phyloP scores from a whole-genome alignment of 2,797 vertebrate species.

The Halcyon smyrnensis region DNA sequence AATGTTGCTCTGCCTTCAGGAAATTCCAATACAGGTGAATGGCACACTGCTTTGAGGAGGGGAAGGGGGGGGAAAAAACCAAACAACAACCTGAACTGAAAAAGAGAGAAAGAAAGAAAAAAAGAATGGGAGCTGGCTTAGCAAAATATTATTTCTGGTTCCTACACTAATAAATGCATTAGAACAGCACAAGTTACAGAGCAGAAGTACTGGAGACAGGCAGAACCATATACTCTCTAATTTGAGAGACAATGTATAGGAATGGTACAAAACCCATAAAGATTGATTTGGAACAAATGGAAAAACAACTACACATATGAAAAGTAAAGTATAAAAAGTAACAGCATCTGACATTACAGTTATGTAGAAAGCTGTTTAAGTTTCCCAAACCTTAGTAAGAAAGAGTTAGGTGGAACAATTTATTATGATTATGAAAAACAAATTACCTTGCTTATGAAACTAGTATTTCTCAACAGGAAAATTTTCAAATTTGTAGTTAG shows the following conservation, averaged over 20 bases:
- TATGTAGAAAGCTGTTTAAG: not conserved
- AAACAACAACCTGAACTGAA: too few species aligned
- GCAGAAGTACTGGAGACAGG: not conserved
- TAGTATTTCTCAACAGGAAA: conserved; percentile 25
- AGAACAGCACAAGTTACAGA: not conserved
- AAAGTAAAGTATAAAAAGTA: not conserved
- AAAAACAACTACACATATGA: not conserved
- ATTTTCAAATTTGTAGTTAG: conserved; percentile 6
- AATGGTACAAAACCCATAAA: not conserved
- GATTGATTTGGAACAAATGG: not conserved
- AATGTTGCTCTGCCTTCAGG: not conserved
- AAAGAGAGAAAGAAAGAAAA: not conserved
- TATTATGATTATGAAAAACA: not conserved
- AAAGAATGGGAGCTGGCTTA: not conserved
- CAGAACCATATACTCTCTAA: not conserved
- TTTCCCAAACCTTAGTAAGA: not conserved
- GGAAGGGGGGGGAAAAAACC: not conserved
- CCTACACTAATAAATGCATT: not conserved
- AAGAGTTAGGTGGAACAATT: not conserved
- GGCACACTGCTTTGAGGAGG: not conserved
- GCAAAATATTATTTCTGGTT: not conserved
- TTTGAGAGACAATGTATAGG: not conserved
- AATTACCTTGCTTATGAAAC: not conserved
- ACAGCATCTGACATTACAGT: not conserved
- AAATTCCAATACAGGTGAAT: not conserved